Evolutionary conservation across 2,888 invertebrate species (phyloP).

Genomic region (Scrobipalpa costella): DNA sequence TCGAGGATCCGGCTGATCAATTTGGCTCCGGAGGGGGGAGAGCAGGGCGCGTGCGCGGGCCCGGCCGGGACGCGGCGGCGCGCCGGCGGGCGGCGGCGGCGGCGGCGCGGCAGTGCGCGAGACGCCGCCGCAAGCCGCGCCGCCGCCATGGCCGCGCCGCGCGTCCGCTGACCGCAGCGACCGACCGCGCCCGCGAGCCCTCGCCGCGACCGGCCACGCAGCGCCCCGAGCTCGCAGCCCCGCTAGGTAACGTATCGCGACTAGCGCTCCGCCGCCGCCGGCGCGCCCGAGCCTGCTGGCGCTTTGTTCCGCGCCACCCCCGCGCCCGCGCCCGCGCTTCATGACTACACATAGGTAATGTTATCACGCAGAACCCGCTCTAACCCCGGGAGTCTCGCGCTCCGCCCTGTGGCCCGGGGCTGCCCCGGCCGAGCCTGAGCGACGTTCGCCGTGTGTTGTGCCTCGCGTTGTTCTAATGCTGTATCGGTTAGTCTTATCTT

Average conservation of each 20-base stretch:
- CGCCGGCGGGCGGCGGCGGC: slow-evolving; percentile 49
- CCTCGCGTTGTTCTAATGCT: slow-evolving; percentile 77
- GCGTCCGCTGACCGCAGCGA: slow-evolving; percentile 69
- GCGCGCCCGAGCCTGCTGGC: slow-evolving; percentile 33
- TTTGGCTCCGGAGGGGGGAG: slow-evolving; percentile 49
- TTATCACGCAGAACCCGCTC: slow-evolving; percentile 56
- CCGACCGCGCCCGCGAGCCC: slow-evolving; percentile 57
- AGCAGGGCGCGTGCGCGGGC: slow-evolving; percentile 46
- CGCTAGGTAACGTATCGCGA: slow-evolving; percentile 58
- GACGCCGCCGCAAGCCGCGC: slow-evolving; percentile 69
- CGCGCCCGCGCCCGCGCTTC: slow-evolving; percentile 50
- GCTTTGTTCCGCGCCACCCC: no score
- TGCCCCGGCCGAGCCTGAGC: slow-evolving; percentile 29
- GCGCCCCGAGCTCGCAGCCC: slow-evolving; percentile 49
- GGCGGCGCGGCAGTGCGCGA: slow-evolving; percentile 72
- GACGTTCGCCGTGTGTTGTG: slow-evolving; percentile 64
- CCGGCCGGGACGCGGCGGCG: slow-evolving; percentile 42
- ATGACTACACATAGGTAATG: slow-evolving; percentile 67
- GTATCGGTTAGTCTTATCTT: slow-evolving; percentile 65
- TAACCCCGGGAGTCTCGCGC: slow-evolving; percentile 47
- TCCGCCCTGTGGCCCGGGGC: slow-evolving; percentile 47
- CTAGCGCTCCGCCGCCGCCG: slow-evolving; percentile 37
- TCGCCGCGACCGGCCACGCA: slow-evolving; percentile 50
- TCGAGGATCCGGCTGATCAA: slow-evolving; percentile 77
- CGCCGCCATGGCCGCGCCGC: slow-evolving; percentile 73